Evolutionary conservation across 2,113 vertebrate genomes (phyloP), one percentile per base, ranked within the genome.

Genomic region (Pogonocichla stellata): DNA sequence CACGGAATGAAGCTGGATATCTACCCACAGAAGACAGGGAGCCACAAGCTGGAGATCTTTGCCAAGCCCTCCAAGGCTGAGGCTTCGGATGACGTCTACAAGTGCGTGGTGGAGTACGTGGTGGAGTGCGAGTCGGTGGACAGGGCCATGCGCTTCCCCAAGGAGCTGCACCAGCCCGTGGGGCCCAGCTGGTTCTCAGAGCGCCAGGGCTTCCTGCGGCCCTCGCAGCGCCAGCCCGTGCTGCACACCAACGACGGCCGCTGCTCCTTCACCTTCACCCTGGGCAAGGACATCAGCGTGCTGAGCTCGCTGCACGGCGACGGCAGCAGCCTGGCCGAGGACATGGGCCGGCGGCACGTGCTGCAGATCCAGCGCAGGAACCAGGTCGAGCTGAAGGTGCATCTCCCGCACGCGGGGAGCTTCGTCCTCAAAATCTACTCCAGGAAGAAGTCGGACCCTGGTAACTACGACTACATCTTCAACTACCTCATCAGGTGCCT

Each of bases 171-270:
- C 45, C 98, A 98, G 82, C 98, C 98, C 2, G 97, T 98, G 8
- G 98, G 98, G 12, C 98, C 98, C 4, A 98, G 98, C 94, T 98
- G 98, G 98, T 97, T 98, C 95, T 98, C 98, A 0, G 98, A 98
- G 96, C 96, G 93, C n/a, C 97, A 98, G 57, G 98, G 98, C 14
- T 98, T 98, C 84, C 42, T 94, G 62, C 95, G 93, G 80, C 98
- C 98, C 0, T 98, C 98, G 0, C 98, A 98, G 57, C 45, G 64
- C 0, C 50, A 95, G 65, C 98, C 98, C 61, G 5, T 98, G n/a
- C 97, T 98, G 58, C 97, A 97, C 92, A 98, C 98, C 71, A 97
- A 95, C 0, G 98, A 98, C 0, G 98, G 98, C 13, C 96, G 97
- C 57, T 98, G 98, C 51, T 96, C 87, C 2, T 7, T 98, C 93